Evolutionary conservation across 2,888 invertebrate species (phyloP), one percentile per base, ranked within the genome.

Genomic region (Hartigia nigra): DNA sequence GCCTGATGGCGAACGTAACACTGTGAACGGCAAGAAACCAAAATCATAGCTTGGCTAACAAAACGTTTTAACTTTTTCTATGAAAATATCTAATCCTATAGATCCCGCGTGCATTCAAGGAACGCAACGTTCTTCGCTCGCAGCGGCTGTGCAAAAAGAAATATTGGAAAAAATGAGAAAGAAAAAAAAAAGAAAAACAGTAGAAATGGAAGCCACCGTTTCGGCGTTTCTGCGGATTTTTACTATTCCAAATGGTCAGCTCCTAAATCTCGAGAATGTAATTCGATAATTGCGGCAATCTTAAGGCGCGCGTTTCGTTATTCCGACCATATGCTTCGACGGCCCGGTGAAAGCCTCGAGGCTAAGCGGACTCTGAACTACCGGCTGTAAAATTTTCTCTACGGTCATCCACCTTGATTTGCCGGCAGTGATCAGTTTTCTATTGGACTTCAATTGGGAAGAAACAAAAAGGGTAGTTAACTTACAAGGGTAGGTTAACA

Each of bases 271-370:
- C 76, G 74, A 79, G 79, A 82, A 80, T 79, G 81, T 86, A 88
- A 89, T 87, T 88, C 88, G 87, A 88, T 89, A 89, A 89, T 88
- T 89, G 86, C 85, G 82, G 85, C 86, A 87, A 89, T 87, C 88
- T 85, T 77, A 77, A 77, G 82, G 82, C 82, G 83, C 83, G 78
- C 81, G 82, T 87, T 87, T 88, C 85, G 85, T 86, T 87, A 85
- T 87, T 87, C 83, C 84, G 82, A 84, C 87, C 86, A 88, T 87
- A 86, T 87, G 88, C 85, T 80, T 81, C 82, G 76, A 76, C 77
- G 34, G 79, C 81, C 78, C 79, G 76, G 76, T 78, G 70, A 79
- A 83, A 82, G 86, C 86, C 87, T 86, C 81, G 82, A 75, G 87
- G 86, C 84, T 76, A 78, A 76, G 82, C 86, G 83, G 82, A 84